Evolutionary conservation across 2,888 invertebrate species (phyloP), one percentile per base, ranked within the genome.

Genomic region (Pandemis heparana): DNA sequence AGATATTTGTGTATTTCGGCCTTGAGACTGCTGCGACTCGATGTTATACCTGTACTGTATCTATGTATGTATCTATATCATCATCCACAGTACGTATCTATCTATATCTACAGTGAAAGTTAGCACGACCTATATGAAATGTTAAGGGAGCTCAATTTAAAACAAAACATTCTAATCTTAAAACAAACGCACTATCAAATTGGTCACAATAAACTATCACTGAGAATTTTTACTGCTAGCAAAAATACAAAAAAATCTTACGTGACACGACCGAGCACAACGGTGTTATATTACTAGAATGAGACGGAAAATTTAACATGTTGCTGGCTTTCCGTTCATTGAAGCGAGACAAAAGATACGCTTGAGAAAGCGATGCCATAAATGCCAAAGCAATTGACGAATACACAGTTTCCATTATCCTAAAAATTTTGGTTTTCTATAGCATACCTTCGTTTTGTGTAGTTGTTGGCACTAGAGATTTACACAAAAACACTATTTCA

Each of bases 241-340:
- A 88, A 92, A 92, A 93, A 91, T 90, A 92, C 87, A 91, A 91
- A 94, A 53, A 92, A 91, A 87, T 90, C 94, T 94, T 94, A 94
- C 94, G 93, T 94, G 94, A 94, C 94, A 94, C 92, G 93, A 93
- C 91, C 92, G 92, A 94, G 94, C 92, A 90, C 92, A 93, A 94
- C 94, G 94, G 94, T 94, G 94, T 94, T 94, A 94, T 92, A 94
- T 94, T 94, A 94, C 94, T 92, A 89, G 91, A 94, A 86, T 81
- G 92, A 91, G 94, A 94, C 80, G 83, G 89, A 88, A 87, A 85
- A 89, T 87, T 82, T 86, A 89, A 90, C 86, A 88, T 87, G 85
- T 87, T 87, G 87, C 85, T 88, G 87, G 86, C 85, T 84, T 89
- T 84, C 89, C 82, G 83, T 85, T 86, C 85, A 88, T 81, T 81